Evolutionary conservation across 2,888 invertebrate genomes (phyloP).

Genomic region (Drosophila mettleri): DNA sequence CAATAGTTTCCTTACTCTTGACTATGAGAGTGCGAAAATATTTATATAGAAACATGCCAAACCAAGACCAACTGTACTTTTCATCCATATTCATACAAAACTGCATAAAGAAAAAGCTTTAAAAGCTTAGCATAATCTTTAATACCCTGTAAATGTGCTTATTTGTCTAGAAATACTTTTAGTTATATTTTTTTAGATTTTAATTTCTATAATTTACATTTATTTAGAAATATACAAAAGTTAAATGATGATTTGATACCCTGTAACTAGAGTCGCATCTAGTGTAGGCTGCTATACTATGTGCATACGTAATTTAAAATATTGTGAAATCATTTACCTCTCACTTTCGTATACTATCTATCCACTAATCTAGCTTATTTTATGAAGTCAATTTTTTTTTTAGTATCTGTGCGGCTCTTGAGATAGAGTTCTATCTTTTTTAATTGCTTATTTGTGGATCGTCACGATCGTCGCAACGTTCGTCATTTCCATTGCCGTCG

Average conservation of each 20-base stretch:
- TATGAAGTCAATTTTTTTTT: constrained; percentile 8
- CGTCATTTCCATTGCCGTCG: constrained; percentile 25
- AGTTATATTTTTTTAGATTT: neutral
- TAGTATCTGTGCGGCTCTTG: neutral
- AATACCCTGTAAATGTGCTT: neutral
- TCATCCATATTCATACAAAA: neutral
- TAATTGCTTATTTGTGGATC: constrained; percentile 38
- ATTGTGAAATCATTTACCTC: neutral
- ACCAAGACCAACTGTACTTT: neutral
- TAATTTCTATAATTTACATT: neutral
- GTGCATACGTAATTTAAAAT: neutral
- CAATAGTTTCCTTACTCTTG: no score
- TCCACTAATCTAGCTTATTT: neutral
- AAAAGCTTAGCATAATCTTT: no score
- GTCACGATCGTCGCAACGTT: constrained; percentile 43
- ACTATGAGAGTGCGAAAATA: no score
- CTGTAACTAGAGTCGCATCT: neutral
- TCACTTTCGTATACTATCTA: neutral
- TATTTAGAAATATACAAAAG: neutral
- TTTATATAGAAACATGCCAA: neutral
- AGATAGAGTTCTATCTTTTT: constrained; percentile 21
- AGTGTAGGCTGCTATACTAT: neutral
- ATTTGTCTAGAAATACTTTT: neutral
- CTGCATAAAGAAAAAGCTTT: neutral
- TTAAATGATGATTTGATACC: neutral